These are phyloP conservation scores for Perca schrenkii DNA, from an alignment of 2,113 vertebrate genomes.

Conservation along the genomic window DNA sequence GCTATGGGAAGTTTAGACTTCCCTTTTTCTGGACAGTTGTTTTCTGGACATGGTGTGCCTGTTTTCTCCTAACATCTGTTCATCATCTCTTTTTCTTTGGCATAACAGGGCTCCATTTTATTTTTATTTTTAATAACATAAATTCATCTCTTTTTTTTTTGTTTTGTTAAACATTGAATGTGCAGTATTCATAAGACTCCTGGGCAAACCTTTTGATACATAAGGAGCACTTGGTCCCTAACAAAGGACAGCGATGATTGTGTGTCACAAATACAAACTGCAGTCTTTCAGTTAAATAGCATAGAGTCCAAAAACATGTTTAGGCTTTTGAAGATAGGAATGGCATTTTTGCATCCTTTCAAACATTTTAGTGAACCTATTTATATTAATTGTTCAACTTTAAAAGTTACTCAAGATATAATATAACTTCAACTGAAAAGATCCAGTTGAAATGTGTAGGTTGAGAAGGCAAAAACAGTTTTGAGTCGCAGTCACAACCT, in stretches of 20 bases:
- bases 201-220: not conserved
- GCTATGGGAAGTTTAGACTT: constrained; percentile 47
- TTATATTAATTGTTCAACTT: no score
- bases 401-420: no score
- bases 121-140: no score
- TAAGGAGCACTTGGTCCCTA: not conserved
- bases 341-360: no score
- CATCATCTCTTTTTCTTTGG: not conserved
- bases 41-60: not conserved
- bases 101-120: not conserved
- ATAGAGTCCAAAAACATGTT: not conserved
- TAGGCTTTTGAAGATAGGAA: not conserved
- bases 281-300: not conserved
- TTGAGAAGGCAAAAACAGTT: not conserved
- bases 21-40: constrained; percentile 36
- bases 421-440: not conserved
- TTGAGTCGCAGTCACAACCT: not conserved
- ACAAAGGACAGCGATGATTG: not conserved
- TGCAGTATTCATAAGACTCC: no score
- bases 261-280: not conserved
- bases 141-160: not conserved
- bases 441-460: not conserved
- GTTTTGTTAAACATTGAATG: not conserved
- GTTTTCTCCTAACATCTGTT: not conserved
- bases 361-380: no score